phyloP scores from a whole-genome alignment of 2,797 vertebrate genomes.

The Alectoris magna region DNA sequence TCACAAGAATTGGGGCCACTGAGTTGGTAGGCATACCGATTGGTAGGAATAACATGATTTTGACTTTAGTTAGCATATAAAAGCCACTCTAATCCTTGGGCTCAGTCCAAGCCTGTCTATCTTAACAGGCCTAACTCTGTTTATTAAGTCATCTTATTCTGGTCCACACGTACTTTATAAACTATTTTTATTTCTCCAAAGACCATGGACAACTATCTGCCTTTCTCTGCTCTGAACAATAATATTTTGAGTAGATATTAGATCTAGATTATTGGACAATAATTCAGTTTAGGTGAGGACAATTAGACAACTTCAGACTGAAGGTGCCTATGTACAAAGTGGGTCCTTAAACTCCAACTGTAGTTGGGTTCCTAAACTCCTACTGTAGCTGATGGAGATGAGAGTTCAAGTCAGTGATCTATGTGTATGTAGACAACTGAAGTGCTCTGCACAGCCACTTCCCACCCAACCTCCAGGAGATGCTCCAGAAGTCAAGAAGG shows the following conservation, averaged over 20 bases:
- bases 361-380: not conserved
- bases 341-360: not conserved
- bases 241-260: not conserved
- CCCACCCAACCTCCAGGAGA: not conserved
- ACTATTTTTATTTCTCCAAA: not conserved
- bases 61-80: not conserved
- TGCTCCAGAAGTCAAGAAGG: not conserved
- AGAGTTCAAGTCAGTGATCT: not conserved
- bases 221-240: not conserved
- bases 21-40: not conserved
- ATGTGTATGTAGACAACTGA: rapidly evolving
- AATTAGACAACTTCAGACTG: not conserved
- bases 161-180: not conserved
- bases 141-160: not conserved
- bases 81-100: not conserved
- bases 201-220: not conserved
- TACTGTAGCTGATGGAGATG: rapidly evolving
- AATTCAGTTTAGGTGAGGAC: not conserved
- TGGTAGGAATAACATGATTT: not conserved
- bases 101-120: not conserved
- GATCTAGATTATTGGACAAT: not conserved
- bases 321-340: not conserved
- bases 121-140: not conserved
- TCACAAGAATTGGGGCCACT: not conserved
- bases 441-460: not conserved